phyloP scores from a whole-genome alignment of 2,888 invertebrate species.

The Hololepta plana region DNA sequence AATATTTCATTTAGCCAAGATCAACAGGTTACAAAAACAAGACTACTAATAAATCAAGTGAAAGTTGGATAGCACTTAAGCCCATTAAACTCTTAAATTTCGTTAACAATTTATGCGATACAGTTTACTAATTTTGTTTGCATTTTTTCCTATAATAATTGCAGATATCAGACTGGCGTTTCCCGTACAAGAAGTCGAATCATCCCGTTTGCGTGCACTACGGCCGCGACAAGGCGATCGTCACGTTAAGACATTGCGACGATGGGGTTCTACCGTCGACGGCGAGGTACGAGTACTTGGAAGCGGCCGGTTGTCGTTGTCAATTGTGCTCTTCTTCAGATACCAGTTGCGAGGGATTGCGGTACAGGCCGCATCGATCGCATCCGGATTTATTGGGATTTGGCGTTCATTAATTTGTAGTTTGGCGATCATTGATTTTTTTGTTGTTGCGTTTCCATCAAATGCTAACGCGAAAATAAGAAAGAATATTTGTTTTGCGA shows the following conservation, averaged over 20 bases:
- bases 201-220: constrained; percentile 78
- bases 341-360: constrained; percentile 51
- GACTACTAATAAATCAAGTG: too few relatives aligned
- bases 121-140: too few relatives aligned
- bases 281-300: constrained; percentile 56
- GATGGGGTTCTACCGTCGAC: constrained; percentile 50
- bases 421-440: too few relatives aligned
- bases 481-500: too few relatives aligned
- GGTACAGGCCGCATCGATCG: constrained; percentile 30
- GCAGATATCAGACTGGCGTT: constrained; percentile 73
- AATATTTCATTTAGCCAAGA: too few relatives aligned
- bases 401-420: constrained; percentile 4
- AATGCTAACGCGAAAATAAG: too few relatives aligned
- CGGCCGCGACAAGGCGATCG: constrained; percentile 42
- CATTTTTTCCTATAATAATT: constrained; percentile 13
- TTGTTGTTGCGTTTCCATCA: too few relatives aligned
- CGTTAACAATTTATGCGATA: too few relatives aligned
- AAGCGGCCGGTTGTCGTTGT: constrained; percentile 63
- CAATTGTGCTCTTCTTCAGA: constrained; percentile 46
- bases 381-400: constrained; percentile 21
- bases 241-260: constrained; percentile 55
- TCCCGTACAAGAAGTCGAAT: constrained; percentile 69
- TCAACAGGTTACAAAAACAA: too few relatives aligned
- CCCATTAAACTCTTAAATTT: too few relatives aligned
- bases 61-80: too few relatives aligned